Base-by-base conservation (phyloP, 2,797 vertebrate genomes). In the Sebastes paucispinis region DNA sequence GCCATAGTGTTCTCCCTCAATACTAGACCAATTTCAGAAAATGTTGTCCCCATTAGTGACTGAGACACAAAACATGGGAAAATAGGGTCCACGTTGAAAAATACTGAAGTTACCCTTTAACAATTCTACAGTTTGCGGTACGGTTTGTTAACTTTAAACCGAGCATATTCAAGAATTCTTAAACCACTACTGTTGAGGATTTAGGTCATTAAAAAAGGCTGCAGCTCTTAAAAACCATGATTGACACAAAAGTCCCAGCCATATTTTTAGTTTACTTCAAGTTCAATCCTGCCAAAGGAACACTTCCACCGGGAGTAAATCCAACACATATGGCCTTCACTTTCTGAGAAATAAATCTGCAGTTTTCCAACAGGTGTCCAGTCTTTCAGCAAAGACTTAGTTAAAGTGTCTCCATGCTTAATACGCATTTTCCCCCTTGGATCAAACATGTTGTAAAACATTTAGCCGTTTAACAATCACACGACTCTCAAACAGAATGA, bases 301-400 rank as follows among this genome's bases (percentile, higher is more conserved):
- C 31, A n/a, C 65, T 79, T 80, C 64, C 69, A 73, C 31, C 0
- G 62, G 85, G 85, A 87, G 54, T 5, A 47, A n/a, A 77, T 43
- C 20, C 52, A 52, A 71, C n/a, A 63, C 81, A 75, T 54, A 72
- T 47, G 64, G 79, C 79, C 57, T 78, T 78, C 69, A 31, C 71
- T 80, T 80, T 87, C 75, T 62, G 69, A 83, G 68, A 77, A 85
- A 78, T 77, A 79, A 82, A 90, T 83, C 75, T 68, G 63, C 4
- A 6, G 34, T 75, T 87, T 88, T 86, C 60, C 83, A 89, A 81
- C 80, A 89, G 80, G 85, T 90, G 83, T 84, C 84, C 73, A 39
- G 70, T 66, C 79, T 88, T 87, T 88, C 83, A 84, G 79, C 74
- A 31, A 73, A 79, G 70, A 82, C 64, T 79, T 32, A 20, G 54